These are phyloP conservation scores for Fissipunctia ypsillon DNA, from an alignment of 2,888 invertebrate genomes.

Conservation along the genomic window DNA sequence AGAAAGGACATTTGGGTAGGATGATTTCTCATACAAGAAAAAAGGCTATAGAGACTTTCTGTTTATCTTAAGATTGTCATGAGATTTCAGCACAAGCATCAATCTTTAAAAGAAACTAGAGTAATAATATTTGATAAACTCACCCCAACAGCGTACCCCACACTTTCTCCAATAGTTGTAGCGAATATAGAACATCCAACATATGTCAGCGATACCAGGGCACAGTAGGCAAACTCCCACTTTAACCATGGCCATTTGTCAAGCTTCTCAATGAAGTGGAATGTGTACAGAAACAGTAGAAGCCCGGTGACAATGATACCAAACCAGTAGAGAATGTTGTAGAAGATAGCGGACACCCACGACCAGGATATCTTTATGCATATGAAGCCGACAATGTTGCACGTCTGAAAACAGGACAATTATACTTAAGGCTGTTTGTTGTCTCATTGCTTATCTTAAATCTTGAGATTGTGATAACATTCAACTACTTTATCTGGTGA, in stretches of 20 bases:
- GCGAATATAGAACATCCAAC: conserved; percentile 94
- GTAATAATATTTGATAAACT: conserved; percentile 77
- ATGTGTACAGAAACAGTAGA: conserved; percentile 93
- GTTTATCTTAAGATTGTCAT: neutral
- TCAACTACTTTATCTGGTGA: neutral
- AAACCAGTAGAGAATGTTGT: conserved; percentile 94
- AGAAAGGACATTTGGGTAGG: too few species aligned
- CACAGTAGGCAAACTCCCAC: conserved; percentile 94
- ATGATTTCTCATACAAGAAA: too few species aligned
- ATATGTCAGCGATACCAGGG: conserved; percentile 92
- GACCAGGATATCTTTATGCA: conserved; percentile 92
- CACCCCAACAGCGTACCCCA: conserved; percentile 94
- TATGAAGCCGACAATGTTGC: conserved; percentile 95
- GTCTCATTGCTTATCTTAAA: neutral
- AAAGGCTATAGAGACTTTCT: neutral
- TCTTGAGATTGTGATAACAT: neutral
- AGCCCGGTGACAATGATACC: conserved; percentile 95
- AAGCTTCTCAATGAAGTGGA: conserved; percentile 96
- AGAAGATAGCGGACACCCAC: conserved; percentile 93
- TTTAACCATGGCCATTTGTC: conserved; percentile 96
- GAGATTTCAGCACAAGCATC: neutral
- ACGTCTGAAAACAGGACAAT: conserved; percentile 84
- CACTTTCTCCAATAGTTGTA: conserved; percentile 90
- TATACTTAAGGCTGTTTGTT: neutral
- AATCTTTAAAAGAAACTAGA: neutral